phyloP scores from a whole-genome alignment of 2,113 vertebrate species.

The Anarrhichthys ocellatus region DNA sequence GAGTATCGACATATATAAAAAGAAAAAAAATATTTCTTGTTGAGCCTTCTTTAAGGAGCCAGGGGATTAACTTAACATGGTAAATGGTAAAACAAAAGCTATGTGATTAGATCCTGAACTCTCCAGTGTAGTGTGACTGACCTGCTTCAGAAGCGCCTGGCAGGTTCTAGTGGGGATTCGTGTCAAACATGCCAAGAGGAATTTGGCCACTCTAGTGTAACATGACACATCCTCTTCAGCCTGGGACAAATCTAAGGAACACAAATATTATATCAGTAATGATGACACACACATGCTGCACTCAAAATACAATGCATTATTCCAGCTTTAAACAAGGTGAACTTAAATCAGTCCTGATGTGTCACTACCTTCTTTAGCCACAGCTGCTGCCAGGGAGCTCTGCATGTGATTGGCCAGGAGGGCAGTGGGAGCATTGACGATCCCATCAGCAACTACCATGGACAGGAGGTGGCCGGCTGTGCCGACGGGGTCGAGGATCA shows the following conservation, averaged over 20 bases:
- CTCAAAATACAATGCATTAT: not conserved
- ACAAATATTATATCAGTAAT: conserved; percentile 5
- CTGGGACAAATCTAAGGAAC: conserved; percentile 67
- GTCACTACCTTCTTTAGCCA: conserved; percentile 77
- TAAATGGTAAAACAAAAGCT: not conserved
- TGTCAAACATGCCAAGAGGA: conserved; percentile 81
- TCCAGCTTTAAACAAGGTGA: not conserved
- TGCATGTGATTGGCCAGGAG: conserved; percentile 86
- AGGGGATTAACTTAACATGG: not conserved
- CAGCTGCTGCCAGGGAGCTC: conserved; percentile 76
- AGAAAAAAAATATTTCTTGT: not conserved
- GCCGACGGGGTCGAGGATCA: conserved; percentile 70
- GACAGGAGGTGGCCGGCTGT: conserved; percentile 85
- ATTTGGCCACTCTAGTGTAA: conserved; percentile 74
- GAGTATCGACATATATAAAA: not conserved
- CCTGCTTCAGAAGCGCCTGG: conserved; percentile 82
- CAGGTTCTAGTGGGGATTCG: conserved; percentile 81
- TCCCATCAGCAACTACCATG: conserved; percentile 81
- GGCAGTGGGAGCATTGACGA: conserved; percentile 80
- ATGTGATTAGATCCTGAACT: not conserved
- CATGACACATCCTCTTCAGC: conserved; percentile 73
- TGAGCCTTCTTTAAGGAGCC: not conserved
- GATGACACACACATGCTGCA: not conserved
- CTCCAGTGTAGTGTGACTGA: conserved; percentile 40
- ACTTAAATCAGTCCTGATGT: not conserved